phyloP scores from a whole-genome alignment of 1,140 invertebrate species.

The Acyrthosiphon pisum region DNA sequence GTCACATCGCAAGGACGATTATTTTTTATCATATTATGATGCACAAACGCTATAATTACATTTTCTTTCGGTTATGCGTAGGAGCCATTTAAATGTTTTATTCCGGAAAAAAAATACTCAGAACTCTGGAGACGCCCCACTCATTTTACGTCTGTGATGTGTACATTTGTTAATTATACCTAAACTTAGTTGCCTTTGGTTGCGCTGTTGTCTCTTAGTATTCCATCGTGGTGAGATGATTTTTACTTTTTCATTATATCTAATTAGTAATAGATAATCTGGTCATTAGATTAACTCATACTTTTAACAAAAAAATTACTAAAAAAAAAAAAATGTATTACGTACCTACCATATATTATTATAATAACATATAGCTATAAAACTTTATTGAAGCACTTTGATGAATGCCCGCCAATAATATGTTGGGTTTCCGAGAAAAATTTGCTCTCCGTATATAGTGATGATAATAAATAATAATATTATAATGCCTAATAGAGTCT shows the following conservation, averaged over 20 bases:
- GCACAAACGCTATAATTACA: neutral
- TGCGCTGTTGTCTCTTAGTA: too few relatives aligned
- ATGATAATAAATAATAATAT: neutral
- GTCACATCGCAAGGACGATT: neutral
- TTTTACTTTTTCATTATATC: too few relatives aligned
- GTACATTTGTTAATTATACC: too few relatives aligned
- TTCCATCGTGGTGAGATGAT: too few relatives aligned
- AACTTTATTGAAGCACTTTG: neutral
- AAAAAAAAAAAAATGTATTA: neutral
- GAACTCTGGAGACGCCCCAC: too few relatives aligned
- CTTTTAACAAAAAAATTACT: neutral
- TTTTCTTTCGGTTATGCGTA: neutral
- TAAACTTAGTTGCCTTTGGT: too few relatives aligned
- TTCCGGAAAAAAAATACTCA: too few relatives aligned
- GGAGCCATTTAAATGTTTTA: neutral
- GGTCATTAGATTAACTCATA: neutral
- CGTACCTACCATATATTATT: neutral
- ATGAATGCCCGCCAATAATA: neutral
- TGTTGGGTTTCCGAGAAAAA: neutral
- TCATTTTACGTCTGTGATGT: too few relatives aligned
- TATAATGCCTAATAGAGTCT: neutral
- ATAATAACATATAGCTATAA: neutral
- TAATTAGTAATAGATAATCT: too few relatives aligned
- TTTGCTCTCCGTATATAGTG: fast-evolving
- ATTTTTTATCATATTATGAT: neutral